Evolutionary conservation across 2,888 invertebrate species (phyloP), one percentile per base, ranked within the genome.

Genomic region (Lamellibrachia columna): DNA sequence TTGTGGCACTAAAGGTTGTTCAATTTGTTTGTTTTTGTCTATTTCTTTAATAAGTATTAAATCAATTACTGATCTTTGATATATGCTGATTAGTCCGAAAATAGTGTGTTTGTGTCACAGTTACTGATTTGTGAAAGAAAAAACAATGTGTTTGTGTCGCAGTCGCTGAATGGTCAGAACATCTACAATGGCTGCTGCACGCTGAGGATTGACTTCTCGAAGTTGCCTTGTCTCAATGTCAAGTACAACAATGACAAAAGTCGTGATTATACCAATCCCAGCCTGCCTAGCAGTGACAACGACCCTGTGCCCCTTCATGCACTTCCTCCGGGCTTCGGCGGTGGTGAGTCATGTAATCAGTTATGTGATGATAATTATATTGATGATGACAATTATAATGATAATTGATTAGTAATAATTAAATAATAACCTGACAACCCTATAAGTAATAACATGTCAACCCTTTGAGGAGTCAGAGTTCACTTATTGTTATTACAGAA

Each of bases 201-300:
- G 93, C 97, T 99, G 96, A 98, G 99, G 97, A 99, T 99, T 97
- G 99, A 99, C 97, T 99, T 99, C 97, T 99, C 99, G 95, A 99
- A 99, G 97, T 98, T 99, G 98, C 98, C 98, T 95, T 98, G 98
- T 95, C 97, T 99, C 95, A 99, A 99, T 97, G 99, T 99, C 95
- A 99, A 99, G 97, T 99, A 99, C 97, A 99, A 99, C 97, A 99
- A 99, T 97, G 99, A 99, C 97, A 99, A 99, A 97, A 99, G 99
- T 94, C 97, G 99, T 94, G 99, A 99, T 97, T 99, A 99, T 97
- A 99, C 99, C 95, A 99, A 99, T 97, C 99, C 99, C 92, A 98
- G 98, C 96, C 97, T 99, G 96, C 99, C 99, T 7, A 98, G 98
- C 92, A 99, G 99, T 92, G 99, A 99, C 90, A 93, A 93, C 52